Evolutionary conservation across 2,888 invertebrate species (phyloP).

Genomic region (Nomada fabriciana): DNA sequence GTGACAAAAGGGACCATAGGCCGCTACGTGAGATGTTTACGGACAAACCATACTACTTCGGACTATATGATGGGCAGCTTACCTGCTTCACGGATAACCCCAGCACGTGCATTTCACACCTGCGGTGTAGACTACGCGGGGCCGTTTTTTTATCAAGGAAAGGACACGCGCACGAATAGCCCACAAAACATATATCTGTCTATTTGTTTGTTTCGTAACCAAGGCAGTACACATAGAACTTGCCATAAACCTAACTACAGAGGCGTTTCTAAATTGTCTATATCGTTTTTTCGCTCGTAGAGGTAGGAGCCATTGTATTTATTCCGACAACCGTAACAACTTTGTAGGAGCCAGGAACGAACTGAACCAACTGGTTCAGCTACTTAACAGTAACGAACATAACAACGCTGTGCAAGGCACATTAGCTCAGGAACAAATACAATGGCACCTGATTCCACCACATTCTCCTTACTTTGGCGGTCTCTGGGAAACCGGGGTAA

Average conservation of each 20-base stretch:
- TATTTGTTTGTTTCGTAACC: conserved; percentile 6
- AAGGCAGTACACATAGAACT: conserved; percentile 12
- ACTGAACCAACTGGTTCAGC: background rate
- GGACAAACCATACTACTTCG: too few relatives aligned
- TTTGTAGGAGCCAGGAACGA: conserved; percentile 18
- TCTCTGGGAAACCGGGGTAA: too few relatives aligned
- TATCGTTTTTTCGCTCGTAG: conserved; percentile 1
- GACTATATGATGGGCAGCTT: background rate
- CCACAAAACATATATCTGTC: background rate
- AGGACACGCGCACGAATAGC: background rate
- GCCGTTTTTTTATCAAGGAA: background rate
- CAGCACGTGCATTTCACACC: background rate
- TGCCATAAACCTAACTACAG: background rate
- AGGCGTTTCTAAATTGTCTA: conserved; percentile 6
- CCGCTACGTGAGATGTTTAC: too few relatives aligned
- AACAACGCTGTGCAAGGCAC: background rate
- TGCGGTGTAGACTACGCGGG: conserved; percentile 12
- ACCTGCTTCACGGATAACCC: background rate
- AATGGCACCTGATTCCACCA: too few relatives aligned
- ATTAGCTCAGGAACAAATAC: background rate
- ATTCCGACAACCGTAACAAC: conserved; percentile 9
- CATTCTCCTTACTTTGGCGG: too few relatives aligned
- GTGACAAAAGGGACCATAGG: too few relatives aligned
- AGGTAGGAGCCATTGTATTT: background rate
- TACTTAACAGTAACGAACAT: background rate